Percentiles rank a stretch among this genome's conserved stretches.
phyloP scores from a whole-genome alignment of 2,797 vertebrate genomes.

The Schizopygopsis malacanthus region DNA sequence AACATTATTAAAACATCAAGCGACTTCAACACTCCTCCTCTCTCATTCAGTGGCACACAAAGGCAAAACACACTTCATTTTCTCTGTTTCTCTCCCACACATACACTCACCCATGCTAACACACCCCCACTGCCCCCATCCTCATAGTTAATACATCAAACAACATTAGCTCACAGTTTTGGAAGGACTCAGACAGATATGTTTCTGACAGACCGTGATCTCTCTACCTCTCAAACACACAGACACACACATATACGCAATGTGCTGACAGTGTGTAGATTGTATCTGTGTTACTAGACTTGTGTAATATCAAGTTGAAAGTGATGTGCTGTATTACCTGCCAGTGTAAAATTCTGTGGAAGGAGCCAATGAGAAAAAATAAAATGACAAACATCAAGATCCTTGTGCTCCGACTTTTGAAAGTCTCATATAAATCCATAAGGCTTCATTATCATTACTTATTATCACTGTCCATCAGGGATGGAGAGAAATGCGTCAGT shows the following conservation, averaged over 20 bases:
- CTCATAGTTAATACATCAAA: conserved; percentile 86
- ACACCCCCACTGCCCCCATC: conserved; percentile 70
- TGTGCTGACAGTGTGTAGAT: conserved; percentile 75
- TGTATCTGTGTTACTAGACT: conserved; percentile 74
- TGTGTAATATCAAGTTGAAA: conserved; percentile 77
- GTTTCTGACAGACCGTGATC: conserved; percentile 75
- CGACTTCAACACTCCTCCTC: conserved; percentile 67
- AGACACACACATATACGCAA: conserved; percentile 68
- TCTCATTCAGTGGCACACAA: conserved; percentile 37
- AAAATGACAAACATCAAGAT: conserved; percentile 37
- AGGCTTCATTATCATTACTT: conserved; percentile 11
- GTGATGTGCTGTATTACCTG: conserved; percentile 71
- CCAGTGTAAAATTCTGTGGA: conserved; percentile 59
- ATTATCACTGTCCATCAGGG: conserved; percentile 32
- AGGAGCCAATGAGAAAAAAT: conserved; percentile 39
- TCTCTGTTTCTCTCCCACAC: conserved; percentile 28
- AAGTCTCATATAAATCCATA: conserved; percentile 20
- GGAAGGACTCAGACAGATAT: conserved; percentile 79
- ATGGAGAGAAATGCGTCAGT: conserved; percentile 2
- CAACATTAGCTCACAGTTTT: conserved; percentile 80
- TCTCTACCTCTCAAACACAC: neutral
- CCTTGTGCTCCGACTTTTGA: neutral
- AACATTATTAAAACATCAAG: conserved; percentile 83
- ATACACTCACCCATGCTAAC: conserved; percentile 13
- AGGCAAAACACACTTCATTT: conserved; percentile 35